Evolutionary conservation across 2,113 vertebrate genomes (phyloP).

Genomic region (Gopherus flavomarginatus): DNA sequence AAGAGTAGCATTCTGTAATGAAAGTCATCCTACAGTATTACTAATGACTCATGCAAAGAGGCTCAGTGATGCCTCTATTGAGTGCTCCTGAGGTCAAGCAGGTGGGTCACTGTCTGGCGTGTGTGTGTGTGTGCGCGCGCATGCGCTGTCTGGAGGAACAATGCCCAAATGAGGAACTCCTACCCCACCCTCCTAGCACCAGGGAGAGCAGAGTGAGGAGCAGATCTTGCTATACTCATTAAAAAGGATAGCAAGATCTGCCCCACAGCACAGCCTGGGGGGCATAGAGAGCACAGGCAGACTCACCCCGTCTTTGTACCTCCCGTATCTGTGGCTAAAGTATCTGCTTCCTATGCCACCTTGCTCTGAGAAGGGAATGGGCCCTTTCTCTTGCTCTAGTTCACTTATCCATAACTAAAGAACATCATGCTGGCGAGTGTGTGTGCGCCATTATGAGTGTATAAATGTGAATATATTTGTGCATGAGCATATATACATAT

Average conservation of each 20-base stretch:
- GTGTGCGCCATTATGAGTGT: neutral
- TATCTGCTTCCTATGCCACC: neutral
- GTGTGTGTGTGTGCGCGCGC: too few species aligned
- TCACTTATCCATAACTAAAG: neutral
- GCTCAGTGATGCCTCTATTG: rapidly evolving
- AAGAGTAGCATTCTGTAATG: neutral
- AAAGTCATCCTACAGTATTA: neutral
- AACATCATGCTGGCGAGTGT: neutral
- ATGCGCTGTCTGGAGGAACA: rapidly evolving
- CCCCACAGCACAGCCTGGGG: rapidly evolving
- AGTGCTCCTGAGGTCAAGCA: neutral
- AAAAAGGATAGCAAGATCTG: neutral
- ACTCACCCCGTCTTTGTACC: rapidly evolving
- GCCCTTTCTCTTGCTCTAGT: neutral
- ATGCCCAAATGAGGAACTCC: neutral
- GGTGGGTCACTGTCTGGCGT: rapidly evolving
- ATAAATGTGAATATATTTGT: neutral
- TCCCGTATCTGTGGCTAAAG: neutral
- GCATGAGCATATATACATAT: neutral
- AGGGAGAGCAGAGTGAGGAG: neutral
- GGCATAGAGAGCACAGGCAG: too few species aligned
- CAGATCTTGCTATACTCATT: neutral
- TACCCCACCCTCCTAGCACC: neutral
- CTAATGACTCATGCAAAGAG: neutral
- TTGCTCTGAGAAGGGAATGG: neutral